phyloP scores from a whole-genome alignment of 1,140 invertebrate genomes.

The Rhynchophorus ferrugineus region DNA sequence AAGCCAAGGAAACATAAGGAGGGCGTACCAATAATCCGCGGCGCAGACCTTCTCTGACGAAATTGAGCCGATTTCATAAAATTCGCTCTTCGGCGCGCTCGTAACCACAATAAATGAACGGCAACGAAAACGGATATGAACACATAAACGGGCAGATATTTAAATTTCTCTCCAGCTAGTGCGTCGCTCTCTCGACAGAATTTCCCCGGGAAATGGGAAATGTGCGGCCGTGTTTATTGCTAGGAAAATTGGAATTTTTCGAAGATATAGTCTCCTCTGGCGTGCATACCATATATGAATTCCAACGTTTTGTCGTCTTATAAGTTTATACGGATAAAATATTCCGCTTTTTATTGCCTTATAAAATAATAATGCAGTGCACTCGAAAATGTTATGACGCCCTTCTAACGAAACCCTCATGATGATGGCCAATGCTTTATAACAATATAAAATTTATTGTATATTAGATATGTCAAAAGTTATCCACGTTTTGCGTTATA shows the following conservation, averaged over 20 bases:
- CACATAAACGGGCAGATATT: slow-evolving; percentile 24
- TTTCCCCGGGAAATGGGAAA: slow-evolving; percentile 22
- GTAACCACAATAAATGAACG: slow-evolving; percentile 21
- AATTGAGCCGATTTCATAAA: slow-evolving; percentile 17
- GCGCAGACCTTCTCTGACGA: slow-evolving; percentile 4
- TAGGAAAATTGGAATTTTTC: slow-evolving; percentile 26
- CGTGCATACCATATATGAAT: slow-evolving; percentile 17
- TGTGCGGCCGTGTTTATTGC: slow-evolving; percentile 24
- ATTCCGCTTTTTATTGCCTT: slow-evolving; percentile 1
- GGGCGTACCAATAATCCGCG: slow-evolving; percentile 4
- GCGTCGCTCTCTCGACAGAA: slow-evolving; percentile 15
- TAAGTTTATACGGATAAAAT: slow-evolving; percentile 4
- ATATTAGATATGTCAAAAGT: too few relatives aligned
- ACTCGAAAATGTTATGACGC: slow-evolving; percentile 7
- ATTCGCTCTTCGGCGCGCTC: slow-evolving; percentile 11
- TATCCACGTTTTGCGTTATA: too few relatives aligned
- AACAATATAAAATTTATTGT: too few relatives aligned
- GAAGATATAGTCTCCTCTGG: slow-evolving; percentile 19
- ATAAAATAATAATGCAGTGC: slow-evolving; percentile 9
- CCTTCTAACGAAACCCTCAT: neutral
- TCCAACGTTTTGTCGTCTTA: slow-evolving; percentile 20
- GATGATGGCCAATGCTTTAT: too few relatives aligned
- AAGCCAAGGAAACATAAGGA: slow-evolving; percentile 1
- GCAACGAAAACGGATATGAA: slow-evolving; percentile 24
- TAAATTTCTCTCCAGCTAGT: slow-evolving; percentile 18